phyloP scores from a whole-genome alignment of 1,140 invertebrate genomes.

The Gyrodactylus bullatarudis region DNA sequence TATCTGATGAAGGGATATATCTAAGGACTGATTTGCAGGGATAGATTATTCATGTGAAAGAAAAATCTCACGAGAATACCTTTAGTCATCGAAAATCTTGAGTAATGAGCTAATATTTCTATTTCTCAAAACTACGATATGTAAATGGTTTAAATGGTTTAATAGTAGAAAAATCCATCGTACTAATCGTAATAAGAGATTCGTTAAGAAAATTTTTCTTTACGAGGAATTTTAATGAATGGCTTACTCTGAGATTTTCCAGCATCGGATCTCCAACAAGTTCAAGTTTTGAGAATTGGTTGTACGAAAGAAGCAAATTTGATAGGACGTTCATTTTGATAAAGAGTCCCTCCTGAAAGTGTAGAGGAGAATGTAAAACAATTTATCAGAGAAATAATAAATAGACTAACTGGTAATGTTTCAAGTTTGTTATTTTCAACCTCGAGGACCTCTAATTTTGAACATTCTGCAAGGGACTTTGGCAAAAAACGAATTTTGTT shows the following conservation, averaged over 20 bases:
- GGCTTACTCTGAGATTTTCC: neutral
- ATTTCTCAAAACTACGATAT: too few species aligned
- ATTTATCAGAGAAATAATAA: too few species aligned
- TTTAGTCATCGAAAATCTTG: too few species aligned
- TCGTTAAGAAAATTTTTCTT: too few species aligned
- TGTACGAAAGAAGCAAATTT: neutral
- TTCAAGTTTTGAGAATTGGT: neutral
- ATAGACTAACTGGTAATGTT: neutral
- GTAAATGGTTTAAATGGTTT: too few species aligned
- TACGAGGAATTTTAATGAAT: neutral
- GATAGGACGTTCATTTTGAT: neutral
- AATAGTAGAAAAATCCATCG: too few species aligned
- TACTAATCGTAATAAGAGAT: too few species aligned
- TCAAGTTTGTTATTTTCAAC: neutral
- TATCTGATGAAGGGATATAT: too few species aligned
- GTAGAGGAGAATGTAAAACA: neutral
- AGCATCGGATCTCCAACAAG: neutral
- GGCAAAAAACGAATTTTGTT: neutral
- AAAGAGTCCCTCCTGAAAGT: neutral
- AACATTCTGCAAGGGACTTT: neutral
- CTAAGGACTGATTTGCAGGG: too few species aligned
- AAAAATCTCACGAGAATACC: too few species aligned
- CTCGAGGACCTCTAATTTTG: neutral
- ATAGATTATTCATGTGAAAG: too few species aligned
- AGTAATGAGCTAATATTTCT: too few species aligned